phyloP scores from a whole-genome alignment of 2,888 invertebrate species.

The Eristalis pertinax region DNA sequence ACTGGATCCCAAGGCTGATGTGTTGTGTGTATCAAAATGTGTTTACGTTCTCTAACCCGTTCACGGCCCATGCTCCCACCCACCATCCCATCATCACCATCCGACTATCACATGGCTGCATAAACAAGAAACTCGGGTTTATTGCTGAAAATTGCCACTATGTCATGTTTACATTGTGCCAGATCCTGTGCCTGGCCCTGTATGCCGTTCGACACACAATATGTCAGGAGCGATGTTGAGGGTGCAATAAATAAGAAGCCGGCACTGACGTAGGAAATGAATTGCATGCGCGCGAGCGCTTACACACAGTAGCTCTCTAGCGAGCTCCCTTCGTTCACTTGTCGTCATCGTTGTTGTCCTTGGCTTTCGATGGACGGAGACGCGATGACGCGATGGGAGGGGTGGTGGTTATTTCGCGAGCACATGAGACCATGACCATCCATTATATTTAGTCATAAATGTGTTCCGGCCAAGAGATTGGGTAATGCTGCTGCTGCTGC shows the following conservation, averaged over 20 bases:
- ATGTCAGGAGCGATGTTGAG: slow-evolving; percentile 56
- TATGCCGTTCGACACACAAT: slow-evolving; percentile 61
- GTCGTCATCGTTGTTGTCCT: slow-evolving; percentile 15
- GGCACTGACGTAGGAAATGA: slow-evolving; percentile 64
- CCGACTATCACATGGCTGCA: not conserved
- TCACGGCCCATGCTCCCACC: not conserved
- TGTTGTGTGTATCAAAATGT: slow-evolving; percentile 21
- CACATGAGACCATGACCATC: slow-evolving; percentile 58
- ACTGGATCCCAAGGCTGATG: not conserved
- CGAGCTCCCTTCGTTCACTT: slow-evolving; percentile 10
- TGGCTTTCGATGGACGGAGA: not conserved
- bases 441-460: slow-evolving; percentile 70
- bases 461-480: slow-evolving; percentile 47
- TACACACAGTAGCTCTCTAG: slow-evolving; percentile 2
- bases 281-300: slow-evolving; percentile 42
- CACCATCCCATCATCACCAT: not conserved
- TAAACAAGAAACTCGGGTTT: slow-evolving; percentile 43
- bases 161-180: slow-evolving; percentile 69
- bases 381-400: not conserved
- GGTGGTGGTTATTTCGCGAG: slow-evolving; percentile 26
- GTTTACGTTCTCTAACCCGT: not conserved
- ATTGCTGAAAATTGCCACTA: slow-evolving; percentile 64
- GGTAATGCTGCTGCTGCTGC: slow-evolving; percentile 14
- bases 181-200: slow-evolving; percentile 23
- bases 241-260: slow-evolving; percentile 66